These are phyloP conservation scores for Chorisops tibialis DNA, from an alignment of 2,888 invertebrate species.

Conservation along the genomic window DNA sequence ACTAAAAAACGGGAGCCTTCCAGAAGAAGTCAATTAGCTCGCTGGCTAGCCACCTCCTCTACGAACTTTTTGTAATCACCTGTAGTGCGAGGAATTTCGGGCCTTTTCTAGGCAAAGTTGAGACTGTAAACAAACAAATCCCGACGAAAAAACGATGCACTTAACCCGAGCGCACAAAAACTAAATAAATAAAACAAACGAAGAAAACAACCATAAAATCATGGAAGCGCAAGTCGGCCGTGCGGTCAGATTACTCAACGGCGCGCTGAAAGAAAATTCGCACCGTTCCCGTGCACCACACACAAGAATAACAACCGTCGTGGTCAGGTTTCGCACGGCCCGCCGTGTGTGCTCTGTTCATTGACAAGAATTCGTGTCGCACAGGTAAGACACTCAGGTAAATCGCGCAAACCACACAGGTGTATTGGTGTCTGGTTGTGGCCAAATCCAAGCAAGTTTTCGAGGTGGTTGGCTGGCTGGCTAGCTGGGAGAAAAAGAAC, in stretches of 20 bases:
- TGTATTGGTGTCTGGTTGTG: slow-evolving; percentile 4
- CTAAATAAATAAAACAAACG: too few species aligned
- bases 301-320: neutral
- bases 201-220: neutral
- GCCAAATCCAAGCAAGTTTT: too few species aligned
- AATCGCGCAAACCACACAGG: slow-evolving; percentile 1
- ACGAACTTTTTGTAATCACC: too few species aligned
- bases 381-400: slow-evolving; percentile 7
- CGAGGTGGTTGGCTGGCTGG: too few species aligned
- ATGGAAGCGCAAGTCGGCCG: neutral
- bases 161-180: neutral
- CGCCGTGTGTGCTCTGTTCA: neutral
- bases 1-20: too few species aligned
- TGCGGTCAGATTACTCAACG: slow-evolving; percentile 4
- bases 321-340: slow-evolving; percentile 16
- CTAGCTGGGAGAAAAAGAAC: too few species aligned
- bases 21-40: too few species aligned
- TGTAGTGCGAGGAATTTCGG: too few species aligned
- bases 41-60: too few species aligned
- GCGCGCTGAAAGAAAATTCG: slow-evolving; percentile 4
- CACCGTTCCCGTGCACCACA: slow-evolving; percentile 7
- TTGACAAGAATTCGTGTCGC: slow-evolving; percentile 1
- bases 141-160: neutral
- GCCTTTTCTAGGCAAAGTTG: too few species aligned
- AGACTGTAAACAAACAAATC: neutral